These are phyloP conservation scores for Conger conger DNA, from an alignment of 2,113 vertebrate genomes.

Conservation along the genomic window DNA sequence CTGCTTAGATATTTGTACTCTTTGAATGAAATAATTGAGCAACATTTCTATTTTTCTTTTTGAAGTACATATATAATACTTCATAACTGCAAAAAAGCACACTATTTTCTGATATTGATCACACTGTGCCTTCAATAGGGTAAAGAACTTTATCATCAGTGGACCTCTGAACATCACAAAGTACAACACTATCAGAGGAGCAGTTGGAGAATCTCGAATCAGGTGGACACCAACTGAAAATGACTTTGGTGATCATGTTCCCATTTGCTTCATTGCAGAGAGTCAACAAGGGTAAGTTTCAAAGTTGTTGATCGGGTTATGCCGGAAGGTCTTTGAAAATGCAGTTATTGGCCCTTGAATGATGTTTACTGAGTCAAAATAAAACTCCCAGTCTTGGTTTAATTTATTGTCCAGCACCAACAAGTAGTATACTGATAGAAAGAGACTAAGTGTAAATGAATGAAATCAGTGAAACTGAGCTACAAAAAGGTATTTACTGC, in stretches of 20 bases:
- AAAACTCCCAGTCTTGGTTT: no score
- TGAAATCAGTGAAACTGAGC: no score
- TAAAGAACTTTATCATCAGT: slow-evolving; percentile 50
- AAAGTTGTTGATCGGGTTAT: background rate
- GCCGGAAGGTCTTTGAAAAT: no score
- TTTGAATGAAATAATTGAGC: background rate
- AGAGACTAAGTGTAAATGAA: no score
- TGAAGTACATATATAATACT: background rate
- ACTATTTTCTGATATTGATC: background rate
- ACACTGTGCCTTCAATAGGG: slow-evolving; percentile 37
- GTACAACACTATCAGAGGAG: slow-evolving; percentile 29
- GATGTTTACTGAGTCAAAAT: no score
- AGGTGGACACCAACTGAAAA: slow-evolving; percentile 50
- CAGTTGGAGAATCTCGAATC: slow-evolving; percentile 38
- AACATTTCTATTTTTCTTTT: background rate
- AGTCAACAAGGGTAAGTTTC: slow-evolving; percentile 42
- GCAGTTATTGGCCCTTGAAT: no score
- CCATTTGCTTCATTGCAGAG: slow-evolving; percentile 63
- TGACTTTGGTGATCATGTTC: slow-evolving; percentile 44
- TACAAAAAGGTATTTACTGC: background rate
- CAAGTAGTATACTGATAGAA: no score
- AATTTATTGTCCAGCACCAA: no score
- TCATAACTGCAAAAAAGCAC: background rate
- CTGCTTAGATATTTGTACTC: slow-evolving; percentile 15
- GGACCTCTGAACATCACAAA: slow-evolving; percentile 50